Conservation (phyloP, 2,113 vertebrate genomes). For the Leucosticte australis region DNA sequence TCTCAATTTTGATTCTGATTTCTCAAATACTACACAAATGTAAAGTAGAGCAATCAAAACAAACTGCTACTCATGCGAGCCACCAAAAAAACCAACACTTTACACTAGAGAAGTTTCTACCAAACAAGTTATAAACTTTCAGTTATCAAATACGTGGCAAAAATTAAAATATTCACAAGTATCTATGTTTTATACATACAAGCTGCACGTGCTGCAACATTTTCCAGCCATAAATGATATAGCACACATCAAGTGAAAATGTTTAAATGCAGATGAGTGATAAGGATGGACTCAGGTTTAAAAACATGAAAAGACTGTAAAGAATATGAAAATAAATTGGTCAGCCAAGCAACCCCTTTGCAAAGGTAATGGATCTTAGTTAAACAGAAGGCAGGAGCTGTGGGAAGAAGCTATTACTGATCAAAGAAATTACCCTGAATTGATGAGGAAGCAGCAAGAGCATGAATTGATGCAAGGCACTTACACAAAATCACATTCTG, state of each 20-base stretch:
- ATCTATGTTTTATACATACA: background rate
- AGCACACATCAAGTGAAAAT: background rate
- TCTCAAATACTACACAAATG: background rate
- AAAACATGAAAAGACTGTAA: background rate
- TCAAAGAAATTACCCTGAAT: constrained; percentile 20
- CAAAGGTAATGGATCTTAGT: background rate
- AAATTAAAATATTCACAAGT: background rate
- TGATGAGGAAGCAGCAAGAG: background rate
- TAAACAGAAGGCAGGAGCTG: background rate
- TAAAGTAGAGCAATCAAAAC: background rate
- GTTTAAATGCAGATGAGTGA: background rate
- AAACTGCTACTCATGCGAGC: background rate
- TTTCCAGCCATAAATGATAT: background rate
- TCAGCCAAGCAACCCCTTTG: background rate
- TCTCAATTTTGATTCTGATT: background rate
- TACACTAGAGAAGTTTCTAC: background rate
- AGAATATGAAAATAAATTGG: background rate
- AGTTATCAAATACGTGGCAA: background rate
- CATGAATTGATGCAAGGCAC: background rate
- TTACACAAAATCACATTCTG: background rate
- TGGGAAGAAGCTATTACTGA: background rate
- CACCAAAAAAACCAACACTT: background rate
- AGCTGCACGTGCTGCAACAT: background rate
- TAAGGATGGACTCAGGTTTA: background rate
- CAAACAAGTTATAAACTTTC: background rate